phyloP scores from a whole-genome alignment of 2,888 invertebrate genomes.

The Thymelicus lineola region DNA sequence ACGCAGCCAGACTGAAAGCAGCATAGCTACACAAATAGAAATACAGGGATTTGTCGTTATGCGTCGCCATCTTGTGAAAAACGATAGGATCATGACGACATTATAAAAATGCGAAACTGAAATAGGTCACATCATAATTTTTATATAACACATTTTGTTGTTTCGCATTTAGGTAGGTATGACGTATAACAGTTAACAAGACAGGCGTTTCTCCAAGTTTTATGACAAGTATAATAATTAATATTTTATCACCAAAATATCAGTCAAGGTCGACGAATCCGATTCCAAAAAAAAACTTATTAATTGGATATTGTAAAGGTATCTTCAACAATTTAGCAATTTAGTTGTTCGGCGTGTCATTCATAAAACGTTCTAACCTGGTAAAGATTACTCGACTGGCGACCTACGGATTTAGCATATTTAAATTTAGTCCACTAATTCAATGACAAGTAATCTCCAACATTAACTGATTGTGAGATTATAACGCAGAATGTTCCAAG shows the following conservation, averaged over 20 bases:
- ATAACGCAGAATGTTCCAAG: slow-evolving; percentile 54
- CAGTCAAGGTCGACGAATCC: slow-evolving; percentile 16
- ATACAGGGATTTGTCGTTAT: slow-evolving; percentile 82
- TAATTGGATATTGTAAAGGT: too few species aligned
- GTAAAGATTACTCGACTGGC: slow-evolving; percentile 21
- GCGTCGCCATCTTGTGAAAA: slow-evolving; percentile 85
- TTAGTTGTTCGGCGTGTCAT: slow-evolving; percentile 33
- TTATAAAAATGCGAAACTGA: slow-evolving; percentile 73
- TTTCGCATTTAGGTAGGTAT: not conserved
- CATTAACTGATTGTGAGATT: slow-evolving; percentile 45
- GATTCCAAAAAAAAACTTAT: slow-evolving; percentile 21
- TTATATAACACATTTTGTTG: slow-evolving; percentile 45
- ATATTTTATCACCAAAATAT: slow-evolving; percentile 6
- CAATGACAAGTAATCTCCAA: slow-evolving; percentile 48
- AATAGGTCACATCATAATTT: slow-evolving; percentile 62
- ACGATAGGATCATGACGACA: slow-evolving; percentile 81
- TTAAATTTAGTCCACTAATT: slow-evolving; percentile 47
- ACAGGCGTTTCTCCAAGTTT: not conserved
- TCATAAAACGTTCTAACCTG: slow-evolving; percentile 39
- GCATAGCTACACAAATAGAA: slow-evolving; percentile 84
- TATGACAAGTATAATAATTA: not conserved
- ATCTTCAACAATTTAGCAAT: not conserved
- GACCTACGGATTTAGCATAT: slow-evolving; percentile 40
- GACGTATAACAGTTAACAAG: too few species aligned
- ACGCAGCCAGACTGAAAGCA: slow-evolving; percentile 55